Evolutionary conservation across 1,140 invertebrate genomes (phyloP).

Genomic region (Saccostrea cuccullata): DNA sequence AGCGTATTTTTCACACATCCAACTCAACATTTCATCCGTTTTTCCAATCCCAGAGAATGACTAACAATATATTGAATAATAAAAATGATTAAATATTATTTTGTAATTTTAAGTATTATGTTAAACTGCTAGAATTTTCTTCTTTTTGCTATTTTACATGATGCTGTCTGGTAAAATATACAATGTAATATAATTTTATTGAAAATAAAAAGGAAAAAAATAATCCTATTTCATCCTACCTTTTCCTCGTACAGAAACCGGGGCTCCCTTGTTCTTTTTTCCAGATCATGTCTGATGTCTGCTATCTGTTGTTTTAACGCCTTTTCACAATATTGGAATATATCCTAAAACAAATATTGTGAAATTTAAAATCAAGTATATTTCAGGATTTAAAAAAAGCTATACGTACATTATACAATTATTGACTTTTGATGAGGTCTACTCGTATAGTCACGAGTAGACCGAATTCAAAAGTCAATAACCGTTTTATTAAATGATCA

Average conservation of each 20-base stretch:
- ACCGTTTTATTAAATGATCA: too few species aligned
- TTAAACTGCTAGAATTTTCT: neutral
- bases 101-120: neutral
- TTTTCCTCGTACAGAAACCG: neutral
- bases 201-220: neutral
- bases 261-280: neutral
- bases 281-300: neutral
- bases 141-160: too few species aligned
- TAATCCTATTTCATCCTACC: neutral
- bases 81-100: neutral
- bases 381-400: too few species aligned
- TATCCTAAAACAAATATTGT: neutral
- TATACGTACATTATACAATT: too few species aligned
- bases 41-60: neutral
- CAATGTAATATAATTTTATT: neutral
- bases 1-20: constrained; percentile 21
- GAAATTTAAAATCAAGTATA: too few species aligned
- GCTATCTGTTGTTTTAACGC: neutral
- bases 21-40: constrained; percentile 14
- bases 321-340: neutral
- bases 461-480: too few species aligned
- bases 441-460: too few species aligned
- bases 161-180: too few species aligned
- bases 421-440: too few species aligned
- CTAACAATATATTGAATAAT: neutral